phyloP scores from a whole-genome alignment of 64 coral and sea anemone genomes.

The Dendronephthya gigantea region DNA sequence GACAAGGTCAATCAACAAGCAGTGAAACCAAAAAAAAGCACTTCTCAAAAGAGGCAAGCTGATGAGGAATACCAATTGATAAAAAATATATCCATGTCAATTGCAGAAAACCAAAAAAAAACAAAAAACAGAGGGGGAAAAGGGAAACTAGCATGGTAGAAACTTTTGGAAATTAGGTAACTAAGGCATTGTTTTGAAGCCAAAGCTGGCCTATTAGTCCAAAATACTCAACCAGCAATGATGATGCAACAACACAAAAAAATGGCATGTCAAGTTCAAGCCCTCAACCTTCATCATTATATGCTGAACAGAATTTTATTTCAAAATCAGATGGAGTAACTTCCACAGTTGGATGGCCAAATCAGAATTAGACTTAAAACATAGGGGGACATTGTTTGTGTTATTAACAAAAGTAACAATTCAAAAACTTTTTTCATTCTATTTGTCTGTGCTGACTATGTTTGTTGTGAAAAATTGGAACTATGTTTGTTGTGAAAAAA shows the following conservation, averaged over 20 bases:
- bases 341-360: neutral
- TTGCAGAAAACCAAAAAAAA: neutral
- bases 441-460: too few species aligned
- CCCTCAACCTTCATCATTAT: neutral
- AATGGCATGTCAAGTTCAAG: neutral
- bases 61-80: too few species aligned
- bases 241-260: neutral
- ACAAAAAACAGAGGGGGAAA: neutral
- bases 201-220: conserved; percentile 19
- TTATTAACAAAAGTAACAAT: neutral
- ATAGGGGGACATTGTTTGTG: neutral
- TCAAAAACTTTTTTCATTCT: too few species aligned
- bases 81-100: too few species aligned
- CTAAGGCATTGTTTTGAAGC: conserved; percentile 14
- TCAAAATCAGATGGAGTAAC: neutral
- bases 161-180: neutral
- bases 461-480: too few species aligned
- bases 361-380: neutral
- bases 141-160: neutral
- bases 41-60: too few species aligned
- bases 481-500: too few species aligned
- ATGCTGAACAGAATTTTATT: neutral
- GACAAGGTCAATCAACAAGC: too few species aligned
- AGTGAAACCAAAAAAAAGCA: too few species aligned
- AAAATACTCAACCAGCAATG: neutral